These are phyloP conservation scores for Nyleta sp. DNA, from an alignment of 2,888 invertebrate species.

Conservation along the genomic window DNA sequence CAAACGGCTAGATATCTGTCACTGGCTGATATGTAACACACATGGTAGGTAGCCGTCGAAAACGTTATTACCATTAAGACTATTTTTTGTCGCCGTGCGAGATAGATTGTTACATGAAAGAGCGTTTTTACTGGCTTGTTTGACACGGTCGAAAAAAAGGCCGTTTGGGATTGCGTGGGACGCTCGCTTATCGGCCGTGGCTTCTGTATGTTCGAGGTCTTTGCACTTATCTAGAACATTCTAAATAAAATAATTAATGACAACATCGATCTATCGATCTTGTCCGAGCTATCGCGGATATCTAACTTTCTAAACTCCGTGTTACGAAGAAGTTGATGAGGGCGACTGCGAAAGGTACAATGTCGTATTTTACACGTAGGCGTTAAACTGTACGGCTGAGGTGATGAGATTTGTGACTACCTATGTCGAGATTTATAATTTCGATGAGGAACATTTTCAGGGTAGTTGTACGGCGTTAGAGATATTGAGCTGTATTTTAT, in stretches of 20 bases:
- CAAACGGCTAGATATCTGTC: constrained; percentile 31
- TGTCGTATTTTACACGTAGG: constrained; percentile 55
- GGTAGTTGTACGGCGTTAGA: constrained; percentile 3
- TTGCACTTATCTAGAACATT: constrained; percentile 48
- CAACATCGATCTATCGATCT: constrained; percentile 50
- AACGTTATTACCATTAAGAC: constrained; percentile 29
- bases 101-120: constrained; percentile 42
- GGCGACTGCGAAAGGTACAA: constrained; percentile 32
- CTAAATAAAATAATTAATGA: constrained; percentile 57
- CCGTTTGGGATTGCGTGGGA: constrained; percentile 15
- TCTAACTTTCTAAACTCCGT: constrained; percentile 59
- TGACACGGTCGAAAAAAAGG: constrained; percentile 26
- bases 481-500: constrained; percentile 7
- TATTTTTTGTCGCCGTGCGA: constrained; percentile 6
- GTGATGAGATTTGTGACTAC: constrained; percentile 60
- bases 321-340: constrained; percentile 52
- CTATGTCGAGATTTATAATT: constrained; percentile 51
- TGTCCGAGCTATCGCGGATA: constrained; percentile 45
- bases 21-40: constrained; percentile 16
- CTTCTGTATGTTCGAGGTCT: constrained; percentile 34
- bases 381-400: constrained; percentile 35
- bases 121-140: constrained; percentile 35
- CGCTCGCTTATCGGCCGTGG: constrained; percentile 31
- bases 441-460: constrained; percentile 7
- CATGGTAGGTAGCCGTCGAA: constrained; percentile 22